Evolutionary conservation across 2,888 invertebrate species (phyloP), one percentile per base, ranked within the genome.

Genomic region (Athalia circularis): DNA sequence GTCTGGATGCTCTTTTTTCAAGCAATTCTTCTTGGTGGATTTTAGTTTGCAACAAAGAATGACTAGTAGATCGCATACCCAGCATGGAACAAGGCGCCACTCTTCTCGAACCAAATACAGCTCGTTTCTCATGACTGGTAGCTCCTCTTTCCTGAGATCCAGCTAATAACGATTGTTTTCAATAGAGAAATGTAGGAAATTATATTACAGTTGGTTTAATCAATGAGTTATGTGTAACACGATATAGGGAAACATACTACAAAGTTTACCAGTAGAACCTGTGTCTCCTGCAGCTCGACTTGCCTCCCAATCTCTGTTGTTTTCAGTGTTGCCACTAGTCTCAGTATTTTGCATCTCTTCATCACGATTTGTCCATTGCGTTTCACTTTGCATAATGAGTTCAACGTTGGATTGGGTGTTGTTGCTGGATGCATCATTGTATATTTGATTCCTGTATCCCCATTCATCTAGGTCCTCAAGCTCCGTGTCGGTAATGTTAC

Each of bases 401-500:
- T 80, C 77, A 50, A 83, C 76, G 29, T 79, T 81, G 72, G 83
- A 80, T 50, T 67, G 79, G 4, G 80, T 62, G 76, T 7, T 57
- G 65, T 29, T 77, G 50, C 79, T 45, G 57, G 78, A 52, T 29
- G 78, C 79, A 75, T 81, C 75, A 47, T 77, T 72, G 62, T 81
- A 79, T 45, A 65, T 48, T 43, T 83, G 83, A 65, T 81, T 82
- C 77, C 79, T 84, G 65, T 84, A 83, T 59, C 82, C 82, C 86
- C 86, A 87, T 9, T 85, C 84, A 9, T 82, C 81, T 7, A 84
- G 61, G 77, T 83, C 82, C 90, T 91, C 91, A 84, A 93, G 92
- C 83, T 92, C 93, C 84, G 93, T 92, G 86, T 94, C 94, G 47
- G 92, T 93, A 65, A 93, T 91, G 86, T 93, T 93, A 83, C 93